Conservation (phyloP, 2,888 invertebrate genomes). For the Eupithecia exiguata region DNA sequence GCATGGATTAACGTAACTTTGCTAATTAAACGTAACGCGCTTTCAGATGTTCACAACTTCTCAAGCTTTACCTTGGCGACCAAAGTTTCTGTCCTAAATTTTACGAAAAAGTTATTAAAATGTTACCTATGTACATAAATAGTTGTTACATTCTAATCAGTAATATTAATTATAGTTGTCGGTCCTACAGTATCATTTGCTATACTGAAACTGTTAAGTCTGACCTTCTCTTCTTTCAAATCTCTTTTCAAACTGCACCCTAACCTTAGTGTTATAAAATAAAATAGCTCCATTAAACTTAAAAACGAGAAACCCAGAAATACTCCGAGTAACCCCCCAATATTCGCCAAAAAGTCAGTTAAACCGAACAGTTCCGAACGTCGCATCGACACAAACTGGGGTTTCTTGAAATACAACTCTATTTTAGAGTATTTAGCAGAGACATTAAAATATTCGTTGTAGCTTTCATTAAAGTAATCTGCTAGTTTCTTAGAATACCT, state of each 20-base stretch:
- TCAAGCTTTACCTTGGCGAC: too few relatives aligned
- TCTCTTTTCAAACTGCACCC: slow-evolving; percentile 48
- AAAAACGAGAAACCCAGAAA: slow-evolving; percentile 84
- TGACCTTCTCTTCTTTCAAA: slow-evolving; percentile 5
- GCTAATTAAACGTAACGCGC: too few relatives aligned
- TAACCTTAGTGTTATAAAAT: slow-evolving; percentile 71
- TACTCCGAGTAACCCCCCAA: slow-evolving; percentile 84
- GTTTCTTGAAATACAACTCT: slow-evolving; percentile 81
- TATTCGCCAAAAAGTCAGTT: slow-evolving; percentile 83
- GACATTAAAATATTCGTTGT: slow-evolving; percentile 25
- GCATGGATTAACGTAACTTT: too few relatives aligned
- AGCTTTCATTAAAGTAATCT: neutral
- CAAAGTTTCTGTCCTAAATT: neutral
- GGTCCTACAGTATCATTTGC: neutral
- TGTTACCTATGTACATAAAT: neutral
- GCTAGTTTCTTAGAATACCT: neutral
- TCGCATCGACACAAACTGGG: slow-evolving; percentile 80
- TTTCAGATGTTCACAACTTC: too few relatives aligned
- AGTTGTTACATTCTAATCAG: neutral
- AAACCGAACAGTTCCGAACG: slow-evolving; percentile 83
- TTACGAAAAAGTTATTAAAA: neutral
- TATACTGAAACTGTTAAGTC: neutral
- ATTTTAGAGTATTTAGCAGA: slow-evolving; percentile 57
- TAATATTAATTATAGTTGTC: neutral
- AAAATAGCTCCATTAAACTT: slow-evolving; percentile 73